Base-by-base conservation (phyloP, 2,888 invertebrate species). In the Synergus gifuensis region DNA sequence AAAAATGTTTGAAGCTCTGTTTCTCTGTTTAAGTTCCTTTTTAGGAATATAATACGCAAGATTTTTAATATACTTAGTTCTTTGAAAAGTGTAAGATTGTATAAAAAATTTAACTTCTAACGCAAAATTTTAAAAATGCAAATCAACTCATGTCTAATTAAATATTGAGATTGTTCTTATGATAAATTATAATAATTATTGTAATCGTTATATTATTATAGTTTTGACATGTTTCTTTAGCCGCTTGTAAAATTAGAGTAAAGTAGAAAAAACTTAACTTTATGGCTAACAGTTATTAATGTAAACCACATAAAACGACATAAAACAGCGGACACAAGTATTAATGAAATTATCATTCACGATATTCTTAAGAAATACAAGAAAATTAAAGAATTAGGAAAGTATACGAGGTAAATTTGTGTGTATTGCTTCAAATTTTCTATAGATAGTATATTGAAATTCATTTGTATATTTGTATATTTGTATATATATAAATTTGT, bases 341-440 rank as follows among this genome's bases (percentile, higher is more conserved):
- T 16, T 63, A 36, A 28, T n/a, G 49, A 14, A 22, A 69, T 46
- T 18, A 69, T 44, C 22, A 44, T 14, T n/a, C 12, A 42, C 4
- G 40, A 44, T 44, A 44, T 46, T 46, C 46, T 28, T 46, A 0
- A 69, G 0, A 14, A 46, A 46, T 40, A 16, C 64, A 1, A 64
- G 36, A 64, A 66, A 63, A 2, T 63, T 63, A 44, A 28, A 63
- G 63, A 63, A 63, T 63, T 12, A 14, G 36, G 40, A 66, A 11
- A 44, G 58, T 58, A 28, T 69, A 69, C n/a, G 14, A 16, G 36
- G 36, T 11, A 18, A 58, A 18, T 58, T 58, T 18, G 46, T 16
- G 4, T 14, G 46, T 49, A 16, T 36, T 36, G 3, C 4, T 36
- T 36, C 36, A 7, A 36, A 36, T 36, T 36, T 36, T 36, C 36